A percentile compares a stretch with the other conserved stretches of the same genome.
Evolutionary conservation across 2,888 invertebrate species (phyloP).

Genomic region (Flexamia atlantica): DNA sequence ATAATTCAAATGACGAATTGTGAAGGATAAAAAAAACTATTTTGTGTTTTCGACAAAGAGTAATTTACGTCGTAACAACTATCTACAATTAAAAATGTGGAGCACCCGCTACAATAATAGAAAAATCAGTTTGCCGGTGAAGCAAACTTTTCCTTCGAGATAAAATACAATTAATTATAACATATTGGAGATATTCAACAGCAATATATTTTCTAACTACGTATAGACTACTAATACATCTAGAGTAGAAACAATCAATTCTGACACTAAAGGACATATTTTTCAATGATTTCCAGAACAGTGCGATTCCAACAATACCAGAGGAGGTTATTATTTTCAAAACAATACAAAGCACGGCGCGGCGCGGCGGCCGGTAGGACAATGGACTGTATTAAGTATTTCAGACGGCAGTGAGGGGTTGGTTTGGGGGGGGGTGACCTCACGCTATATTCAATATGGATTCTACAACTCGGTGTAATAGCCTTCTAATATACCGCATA

Average conservation of each 20-base stretch:
- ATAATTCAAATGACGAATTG: too few species aligned
- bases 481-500: constrained; percentile 36
- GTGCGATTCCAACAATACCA: background rate
- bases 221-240: too few species aligned
- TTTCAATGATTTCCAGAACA: background rate
- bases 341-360: constrained; percentile 5
- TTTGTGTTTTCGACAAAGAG: too few species aligned
- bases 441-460: constrained; percentile 35
- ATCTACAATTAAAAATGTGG: too few species aligned
- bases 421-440: constrained; percentile 8
- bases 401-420: constrained; percentile 9
- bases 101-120: too few species aligned
- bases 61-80: too few species aligned
- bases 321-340: constrained; percentile 1
- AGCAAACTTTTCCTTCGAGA: too few species aligned
- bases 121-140: too few species aligned
- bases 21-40: too few species aligned
- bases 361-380: background rate
- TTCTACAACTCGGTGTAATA: constrained; percentile 29
- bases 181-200: too few species aligned
- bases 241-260: background rate
- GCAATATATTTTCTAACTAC: too few species aligned
- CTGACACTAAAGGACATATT: background rate
- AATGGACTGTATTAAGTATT: constrained; percentile 35
- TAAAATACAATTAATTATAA: too few species aligned